A percentile compares a stretch with the other conserved stretches of the same genome.
phyloP scores from a whole-genome alignment of 92 coral and sea anemone genomes.

The Epizoanthus ramosus region DNA sequence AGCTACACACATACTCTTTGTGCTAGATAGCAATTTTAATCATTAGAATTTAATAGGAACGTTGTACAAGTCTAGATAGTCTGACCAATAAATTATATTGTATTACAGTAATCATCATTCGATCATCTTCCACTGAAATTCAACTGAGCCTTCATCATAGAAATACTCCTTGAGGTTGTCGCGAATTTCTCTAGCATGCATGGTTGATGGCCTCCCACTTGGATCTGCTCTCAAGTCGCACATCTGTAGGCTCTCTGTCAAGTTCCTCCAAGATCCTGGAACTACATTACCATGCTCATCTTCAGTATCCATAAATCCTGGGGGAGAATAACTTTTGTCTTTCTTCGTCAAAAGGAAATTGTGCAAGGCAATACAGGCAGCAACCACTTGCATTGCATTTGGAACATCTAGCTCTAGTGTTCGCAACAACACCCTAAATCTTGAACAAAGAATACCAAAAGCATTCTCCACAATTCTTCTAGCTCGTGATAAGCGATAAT shows the following conservation, averaged over 20 bases:
- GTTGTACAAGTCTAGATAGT: no score
- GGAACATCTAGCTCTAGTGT: conserved; percentile 34
- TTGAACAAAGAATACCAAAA: conserved; percentile 42
- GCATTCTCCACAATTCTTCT: conserved; percentile 41
- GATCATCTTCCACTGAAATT: conserved; percentile 67
- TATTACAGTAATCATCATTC: conserved; percentile 40
- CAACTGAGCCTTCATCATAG: conserved; percentile 65
- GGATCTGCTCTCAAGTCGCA: conserved; percentile 34
- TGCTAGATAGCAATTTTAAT: conserved; percentile 1
- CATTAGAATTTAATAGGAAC: conserved; percentile 37
- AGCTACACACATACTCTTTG: no score
- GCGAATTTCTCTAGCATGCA: conserved; percentile 60
- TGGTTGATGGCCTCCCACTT: conserved; percentile 52
- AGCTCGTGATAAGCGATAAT: conserved; percentile 27
- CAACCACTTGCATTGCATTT: conserved; percentile 44
- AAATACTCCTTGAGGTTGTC: conserved; percentile 66
- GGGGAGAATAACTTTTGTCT: conserved; percentile 41
- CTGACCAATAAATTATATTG: background rate
- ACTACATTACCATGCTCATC: conserved; percentile 37
- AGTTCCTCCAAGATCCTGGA: conserved; percentile 45
- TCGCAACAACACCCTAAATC: conserved; percentile 34
- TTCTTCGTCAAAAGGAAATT: conserved; percentile 33
- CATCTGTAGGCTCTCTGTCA: conserved; percentile 16
- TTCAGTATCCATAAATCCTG: conserved; percentile 44
- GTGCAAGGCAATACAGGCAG: conserved; percentile 32